Evolutionary conservation across 2,888 invertebrate species (phyloP).

Genomic region (Calephelis perditalis): DNA sequence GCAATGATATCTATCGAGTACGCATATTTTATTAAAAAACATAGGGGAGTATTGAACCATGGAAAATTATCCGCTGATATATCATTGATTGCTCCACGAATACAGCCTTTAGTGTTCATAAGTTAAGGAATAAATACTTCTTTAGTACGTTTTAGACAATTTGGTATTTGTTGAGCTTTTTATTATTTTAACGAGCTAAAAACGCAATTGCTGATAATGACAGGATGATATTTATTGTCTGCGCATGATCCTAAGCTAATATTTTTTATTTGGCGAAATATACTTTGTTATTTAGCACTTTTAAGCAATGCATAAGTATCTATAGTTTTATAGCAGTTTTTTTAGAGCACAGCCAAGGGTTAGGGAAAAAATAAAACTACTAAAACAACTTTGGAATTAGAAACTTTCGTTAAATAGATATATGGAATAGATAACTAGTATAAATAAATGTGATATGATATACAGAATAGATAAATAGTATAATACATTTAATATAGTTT

Average conservation of each 20-base stretch:
- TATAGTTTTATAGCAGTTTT: background rate
- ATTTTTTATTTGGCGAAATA: background rate
- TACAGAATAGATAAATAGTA: too few species aligned
- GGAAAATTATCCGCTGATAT: constrained; percentile 21
- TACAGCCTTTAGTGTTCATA: constrained; percentile 18
- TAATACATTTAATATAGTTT: too few species aligned
- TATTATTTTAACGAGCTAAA: constrained; percentile 43
- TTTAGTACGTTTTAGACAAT: constrained; percentile 10
- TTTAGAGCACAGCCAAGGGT: too few species aligned
- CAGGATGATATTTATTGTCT: constrained; percentile 10
- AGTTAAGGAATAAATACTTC: constrained; percentile 11
- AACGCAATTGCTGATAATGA: background rate
- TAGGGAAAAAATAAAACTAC: too few species aligned
- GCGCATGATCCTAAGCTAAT: constrained; percentile 45
- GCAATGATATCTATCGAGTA: constrained; percentile 66
- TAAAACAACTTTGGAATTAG: too few species aligned
- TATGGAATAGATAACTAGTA: too few species aligned
- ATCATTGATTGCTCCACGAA: constrained; percentile 18
- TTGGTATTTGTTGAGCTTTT: constrained; percentile 23
- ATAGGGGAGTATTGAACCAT: constrained; percentile 45
- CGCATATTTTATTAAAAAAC: constrained; percentile 71
- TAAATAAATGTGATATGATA: too few species aligned
- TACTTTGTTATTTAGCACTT: background rate
- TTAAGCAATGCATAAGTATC: background rate
- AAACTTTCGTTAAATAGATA: too few species aligned